These are phyloP conservation scores for Tupiocoris notatus DNA, from an alignment of 2,888 invertebrate species.

Conservation along the genomic window DNA sequence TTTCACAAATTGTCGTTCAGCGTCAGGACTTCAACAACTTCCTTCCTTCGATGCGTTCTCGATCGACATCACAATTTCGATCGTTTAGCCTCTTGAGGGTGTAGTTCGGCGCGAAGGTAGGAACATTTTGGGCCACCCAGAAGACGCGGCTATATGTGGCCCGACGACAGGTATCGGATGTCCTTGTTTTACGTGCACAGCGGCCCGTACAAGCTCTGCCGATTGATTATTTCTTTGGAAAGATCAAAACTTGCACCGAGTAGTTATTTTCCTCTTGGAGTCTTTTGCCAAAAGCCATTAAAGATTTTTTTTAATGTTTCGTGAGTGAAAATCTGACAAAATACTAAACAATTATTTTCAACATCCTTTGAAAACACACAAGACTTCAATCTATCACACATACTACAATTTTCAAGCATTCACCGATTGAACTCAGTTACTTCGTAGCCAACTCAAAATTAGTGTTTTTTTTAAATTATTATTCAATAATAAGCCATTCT, in stretches of 20 bases:
- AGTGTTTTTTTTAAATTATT: too few relatives aligned
- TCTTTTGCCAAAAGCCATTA: too few relatives aligned
- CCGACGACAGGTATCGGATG: background rate
- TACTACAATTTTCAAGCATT: too few relatives aligned
- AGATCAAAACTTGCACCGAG: background rate
- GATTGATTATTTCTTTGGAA: background rate
- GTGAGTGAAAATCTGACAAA: too few relatives aligned
- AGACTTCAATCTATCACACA: too few relatives aligned
- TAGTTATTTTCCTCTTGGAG: background rate
- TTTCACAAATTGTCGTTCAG: background rate
- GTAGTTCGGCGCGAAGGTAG: background rate
- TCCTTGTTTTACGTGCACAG: background rate
- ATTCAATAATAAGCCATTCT: too few relatives aligned
- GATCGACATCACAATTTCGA: background rate
- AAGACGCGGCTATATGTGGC: background rate
- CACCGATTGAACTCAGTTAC: too few relatives aligned
- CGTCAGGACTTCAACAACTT: too few relatives aligned
- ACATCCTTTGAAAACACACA: too few relatives aligned
- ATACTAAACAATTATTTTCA: too few relatives aligned
- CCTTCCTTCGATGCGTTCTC: background rate
- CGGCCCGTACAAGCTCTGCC: background rate
- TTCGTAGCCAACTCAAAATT: too few relatives aligned
- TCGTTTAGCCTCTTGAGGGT: background rate
- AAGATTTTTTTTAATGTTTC: too few relatives aligned
- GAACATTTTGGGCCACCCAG: background rate